Evolutionary conservation across 2,113 vertebrate genomes (phyloP), one percentile per base, ranked within the genome.

Genomic region (Hippocampus mohnikei): DNA sequence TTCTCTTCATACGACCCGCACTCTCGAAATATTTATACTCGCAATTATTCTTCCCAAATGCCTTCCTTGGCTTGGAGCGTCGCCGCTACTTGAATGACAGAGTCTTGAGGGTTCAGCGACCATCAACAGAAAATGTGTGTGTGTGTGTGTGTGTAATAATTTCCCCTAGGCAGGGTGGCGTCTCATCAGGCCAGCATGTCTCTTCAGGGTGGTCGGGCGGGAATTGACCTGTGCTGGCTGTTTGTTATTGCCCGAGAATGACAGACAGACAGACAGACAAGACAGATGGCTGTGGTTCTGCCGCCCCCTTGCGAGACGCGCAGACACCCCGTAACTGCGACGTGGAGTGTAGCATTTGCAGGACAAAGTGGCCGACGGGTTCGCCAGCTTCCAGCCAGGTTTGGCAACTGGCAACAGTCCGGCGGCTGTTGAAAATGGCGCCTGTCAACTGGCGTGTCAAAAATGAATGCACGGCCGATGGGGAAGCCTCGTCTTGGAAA

Each of bases 181-280:
- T 84, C 85, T 87, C 84, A 83, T 84, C 83, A 85, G 86, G 66
- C 77, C 67, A 52, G 74, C 64, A 75, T 64, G 74, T 76, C 82
- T 88, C 69, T 84, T 75, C 59, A 84, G 76, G 70, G 21, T 69
- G 75, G 74, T 79, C 75, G 78, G 80, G 81, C 79, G 69, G 67
- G 73, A 70, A 72, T 74, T 86, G 85, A 88, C 86, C 86, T 71
- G 76, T 41, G 71, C 53, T 79, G 84, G 48, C 82, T 87, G 67
- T 72, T 33, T 79, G 69, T 88, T 87, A 88, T 87, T 89, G 83
- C 84, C 53, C 87, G 66, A n/a, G 71, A 80, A 82, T 85, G 85
- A 91, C 80, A 76, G 85, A 82, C 84, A 82, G 73, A 79, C 75
- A 10, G 41, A 41, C 41, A 10, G 40, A 8, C 40, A 42, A 42